Conservation (phyloP, 2,797 vertebrate species). For the Hydrolagus colliei region DNA sequence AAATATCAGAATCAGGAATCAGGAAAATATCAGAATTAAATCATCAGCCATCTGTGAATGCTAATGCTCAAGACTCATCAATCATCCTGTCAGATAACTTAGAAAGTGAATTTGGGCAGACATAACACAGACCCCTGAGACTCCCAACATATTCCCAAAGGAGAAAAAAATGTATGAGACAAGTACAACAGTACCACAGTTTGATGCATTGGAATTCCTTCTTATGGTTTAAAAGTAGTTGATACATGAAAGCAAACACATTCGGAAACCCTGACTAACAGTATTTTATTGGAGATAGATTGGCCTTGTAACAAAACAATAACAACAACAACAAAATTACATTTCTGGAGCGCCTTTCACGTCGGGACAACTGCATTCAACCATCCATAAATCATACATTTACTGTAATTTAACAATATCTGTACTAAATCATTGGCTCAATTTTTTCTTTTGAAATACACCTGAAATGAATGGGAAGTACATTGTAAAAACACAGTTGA, state of each 20-base stretch:
- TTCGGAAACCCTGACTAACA: neutral
- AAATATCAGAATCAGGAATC: neutral
- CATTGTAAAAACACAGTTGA: neutral
- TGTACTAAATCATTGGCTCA: neutral
- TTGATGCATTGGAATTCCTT: neutral
- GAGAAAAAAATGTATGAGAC: neutral
- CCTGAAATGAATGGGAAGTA: neutral
- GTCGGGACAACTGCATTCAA: neutral
- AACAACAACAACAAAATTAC: too few relatives aligned
- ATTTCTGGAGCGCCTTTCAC: too few relatives aligned
- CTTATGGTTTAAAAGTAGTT: neutral
- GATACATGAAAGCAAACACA: too few relatives aligned
- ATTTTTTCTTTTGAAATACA: neutral
- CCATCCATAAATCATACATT: neutral
- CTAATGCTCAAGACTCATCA: slow-evolving; percentile 7
- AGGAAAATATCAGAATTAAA: slow-evolving; percentile 20
- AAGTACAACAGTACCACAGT: neutral
- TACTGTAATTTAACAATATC: neutral
- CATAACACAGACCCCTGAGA: neutral
- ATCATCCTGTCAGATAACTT: slow-evolving; percentile 23
- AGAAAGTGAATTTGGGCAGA: neutral
- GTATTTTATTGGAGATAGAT: neutral
- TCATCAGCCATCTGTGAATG: slow-evolving; percentile 22
- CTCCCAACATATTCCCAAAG: neutral
- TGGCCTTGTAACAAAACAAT: neutral